A percentile compares a stretch with the other conserved stretches of the same genome.
phyloP scores from a whole-genome alignment of 2,797 vertebrate genomes.

The Sus cebifrons region DNA sequence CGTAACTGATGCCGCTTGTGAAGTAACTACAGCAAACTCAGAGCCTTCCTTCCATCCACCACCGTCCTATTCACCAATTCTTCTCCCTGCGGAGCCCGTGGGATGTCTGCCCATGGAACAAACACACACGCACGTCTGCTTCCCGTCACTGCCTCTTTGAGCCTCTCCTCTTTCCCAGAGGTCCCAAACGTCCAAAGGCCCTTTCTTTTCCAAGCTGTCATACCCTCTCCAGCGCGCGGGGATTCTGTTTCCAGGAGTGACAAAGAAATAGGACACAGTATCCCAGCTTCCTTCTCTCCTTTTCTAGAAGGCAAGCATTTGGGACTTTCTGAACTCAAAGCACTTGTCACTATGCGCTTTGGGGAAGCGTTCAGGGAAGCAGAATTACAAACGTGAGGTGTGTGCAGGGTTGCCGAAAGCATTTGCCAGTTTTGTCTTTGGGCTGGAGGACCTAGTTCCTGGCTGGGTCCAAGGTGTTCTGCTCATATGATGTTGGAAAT shows the following conservation, averaged over 20 bases:
- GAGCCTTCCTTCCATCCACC: background rate
- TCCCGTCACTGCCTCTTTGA: background rate
- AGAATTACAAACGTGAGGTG: background rate
- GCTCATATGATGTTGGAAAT: background rate
- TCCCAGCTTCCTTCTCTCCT: background rate
- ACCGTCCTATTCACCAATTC: constrained; percentile 7
- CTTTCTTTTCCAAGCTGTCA: constrained; percentile 12
- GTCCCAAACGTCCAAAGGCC: background rate
- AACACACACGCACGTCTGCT: background rate
- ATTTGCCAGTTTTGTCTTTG: background rate
- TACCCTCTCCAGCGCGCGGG: background rate
- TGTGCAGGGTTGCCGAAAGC: background rate
- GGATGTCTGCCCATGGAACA: background rate
- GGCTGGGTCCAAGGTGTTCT: background rate
- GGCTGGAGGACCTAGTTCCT: background rate
- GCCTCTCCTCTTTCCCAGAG: background rate
- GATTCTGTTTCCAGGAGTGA: background rate
- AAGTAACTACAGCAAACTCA: background rate
- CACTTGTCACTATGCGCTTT: background rate
- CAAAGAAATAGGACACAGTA: background rate
- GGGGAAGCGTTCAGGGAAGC: background rate
- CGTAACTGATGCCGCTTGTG: background rate
- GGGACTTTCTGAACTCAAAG: background rate
- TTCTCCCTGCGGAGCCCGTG: background rate
- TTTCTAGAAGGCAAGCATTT: background rate